Percentiles rank a stretch among this genome's conserved stretches.
phyloP scores from a whole-genome alignment of 23 tunicate genomes.

The Clavelina lepadiformis region DNA sequence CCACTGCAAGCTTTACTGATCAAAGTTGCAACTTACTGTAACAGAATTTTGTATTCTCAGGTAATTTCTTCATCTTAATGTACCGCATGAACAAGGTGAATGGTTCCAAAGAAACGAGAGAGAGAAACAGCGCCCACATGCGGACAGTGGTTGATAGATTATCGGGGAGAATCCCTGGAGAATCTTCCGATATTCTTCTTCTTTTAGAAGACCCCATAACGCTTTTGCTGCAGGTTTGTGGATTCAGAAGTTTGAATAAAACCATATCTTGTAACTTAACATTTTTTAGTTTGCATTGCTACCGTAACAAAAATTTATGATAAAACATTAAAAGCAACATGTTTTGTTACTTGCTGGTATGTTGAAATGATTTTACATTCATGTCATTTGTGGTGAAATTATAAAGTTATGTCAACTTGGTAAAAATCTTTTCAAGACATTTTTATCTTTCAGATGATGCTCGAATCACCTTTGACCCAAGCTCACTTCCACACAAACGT shows the following conservation, averaged over 20 bases:
- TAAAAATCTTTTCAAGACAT: no score
- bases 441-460: conserved; percentile 2
- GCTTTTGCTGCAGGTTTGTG: conserved; percentile 31
- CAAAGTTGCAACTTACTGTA: no score
- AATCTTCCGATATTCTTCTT: conserved; percentile 17
- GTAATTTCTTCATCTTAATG: conserved; percentile 10
- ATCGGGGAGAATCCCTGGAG: not conserved
- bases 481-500: conserved; percentile 29
- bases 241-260: not conserved
- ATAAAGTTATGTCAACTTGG: no score
- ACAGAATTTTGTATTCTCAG: conserved; percentile 14
- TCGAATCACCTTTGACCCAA: conserved; percentile 13
- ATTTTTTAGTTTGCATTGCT: not conserved
- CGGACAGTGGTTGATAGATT: not conserved
- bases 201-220: conserved; percentile 46
- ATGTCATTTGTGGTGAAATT: no score
- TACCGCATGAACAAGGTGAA: not conserved
- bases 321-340: not conserved
- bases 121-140: not conserved
- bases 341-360: not conserved
- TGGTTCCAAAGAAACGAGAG: conserved; percentile 1
- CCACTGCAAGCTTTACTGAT: no score
- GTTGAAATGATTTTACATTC: not conserved
- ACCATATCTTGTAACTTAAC: not conserved
- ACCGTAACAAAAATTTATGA: not conserved